Percentiles rank a stretch among this genome's conserved stretches.
Evolutionary conservation across 2,797 vertebrate genomes (phyloP).

Genomic region (Eulemur rubriventer): DNA sequence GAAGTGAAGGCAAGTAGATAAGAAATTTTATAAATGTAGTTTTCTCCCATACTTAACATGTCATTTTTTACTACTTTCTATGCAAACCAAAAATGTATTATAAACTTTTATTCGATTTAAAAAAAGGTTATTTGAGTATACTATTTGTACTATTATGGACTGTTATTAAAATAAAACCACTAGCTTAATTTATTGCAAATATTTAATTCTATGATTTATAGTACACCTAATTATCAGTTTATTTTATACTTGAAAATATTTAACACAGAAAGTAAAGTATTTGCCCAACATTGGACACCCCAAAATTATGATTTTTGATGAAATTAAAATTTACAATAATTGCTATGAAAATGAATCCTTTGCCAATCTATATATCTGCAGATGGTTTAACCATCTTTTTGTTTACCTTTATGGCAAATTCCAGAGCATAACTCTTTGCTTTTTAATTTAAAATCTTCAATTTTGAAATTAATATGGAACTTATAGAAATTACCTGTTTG

Average conservation of each 20-base stretch:
- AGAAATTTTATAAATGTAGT: background rate
- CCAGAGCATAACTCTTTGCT: background rate
- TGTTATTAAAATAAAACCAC: background rate
- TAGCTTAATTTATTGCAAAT: background rate
- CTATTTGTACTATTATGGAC: background rate
- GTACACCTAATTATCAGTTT: background rate
- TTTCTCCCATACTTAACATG: background rate
- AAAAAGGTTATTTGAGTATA: background rate
- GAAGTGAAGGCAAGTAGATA: background rate
- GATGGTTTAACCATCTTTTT: background rate
- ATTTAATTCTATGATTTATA: background rate
- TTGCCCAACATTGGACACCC: background rate
- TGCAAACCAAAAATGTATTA: background rate
- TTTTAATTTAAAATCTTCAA: background rate
- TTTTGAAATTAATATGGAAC: background rate
- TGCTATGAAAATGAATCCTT: background rate
- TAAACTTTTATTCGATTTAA: background rate
- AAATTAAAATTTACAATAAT: background rate
- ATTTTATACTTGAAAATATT: constrained; percentile 22
- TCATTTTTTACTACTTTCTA: background rate
- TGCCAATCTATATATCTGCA: background rate
- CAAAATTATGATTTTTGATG: background rate
- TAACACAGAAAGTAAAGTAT: background rate
- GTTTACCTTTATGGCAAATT: background rate
- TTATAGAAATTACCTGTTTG: background rate